Evolutionary conservation across 2,113 vertebrate species (phyloP), one percentile per base, ranked within the genome.

Genomic region (Theristicus caerulescens): DNA sequence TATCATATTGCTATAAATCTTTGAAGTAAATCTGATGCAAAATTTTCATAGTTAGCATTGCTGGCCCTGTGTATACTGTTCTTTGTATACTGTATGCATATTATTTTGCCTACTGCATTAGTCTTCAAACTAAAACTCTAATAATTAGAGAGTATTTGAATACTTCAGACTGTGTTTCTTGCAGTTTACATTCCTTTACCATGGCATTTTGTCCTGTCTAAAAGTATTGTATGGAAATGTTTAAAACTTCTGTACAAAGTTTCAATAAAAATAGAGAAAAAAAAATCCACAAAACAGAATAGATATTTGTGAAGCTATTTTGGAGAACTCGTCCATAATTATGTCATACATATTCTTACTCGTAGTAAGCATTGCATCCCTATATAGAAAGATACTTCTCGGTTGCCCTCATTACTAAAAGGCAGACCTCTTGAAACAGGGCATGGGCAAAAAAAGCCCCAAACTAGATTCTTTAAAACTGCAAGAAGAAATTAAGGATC

Each of bases 151-250:
- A 98, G 98, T 98, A 97, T 97, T 97, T 97, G 97, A 95, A 97
- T 98, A 97, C 88, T 98, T 97, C 96, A 97, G 98, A 97, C 95
- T 98, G 96, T 98, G 97, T 98, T 98, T 98, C 97, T 98, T 98
- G 97, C 98, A 98, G 97, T 98, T 97, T 97, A 98, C 97, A 98
- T 98, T 98, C 96, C 94, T 98, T 98, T 98, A 95, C 97, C 97
- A 98, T 98, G 97, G 97, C 97, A 98, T 98, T 98, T 98, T 96
- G 98, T 98, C 98, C 89, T 98, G 98, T 98, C 97, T 97, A 86
- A 97, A 98, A 98, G 98, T 98, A 98, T 98, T 98, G 98, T 98
- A 98, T 98, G 98, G 97, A 98, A 97, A 98, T 98, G 97, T 98
- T 97, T 98, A 98, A 97, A 97, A 98, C 95, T 97, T 98, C 97